Evolutionary conservation across 2,888 invertebrate species (phyloP), one percentile per base, ranked within the genome.

Genomic region (Nomada goodeniana): DNA sequence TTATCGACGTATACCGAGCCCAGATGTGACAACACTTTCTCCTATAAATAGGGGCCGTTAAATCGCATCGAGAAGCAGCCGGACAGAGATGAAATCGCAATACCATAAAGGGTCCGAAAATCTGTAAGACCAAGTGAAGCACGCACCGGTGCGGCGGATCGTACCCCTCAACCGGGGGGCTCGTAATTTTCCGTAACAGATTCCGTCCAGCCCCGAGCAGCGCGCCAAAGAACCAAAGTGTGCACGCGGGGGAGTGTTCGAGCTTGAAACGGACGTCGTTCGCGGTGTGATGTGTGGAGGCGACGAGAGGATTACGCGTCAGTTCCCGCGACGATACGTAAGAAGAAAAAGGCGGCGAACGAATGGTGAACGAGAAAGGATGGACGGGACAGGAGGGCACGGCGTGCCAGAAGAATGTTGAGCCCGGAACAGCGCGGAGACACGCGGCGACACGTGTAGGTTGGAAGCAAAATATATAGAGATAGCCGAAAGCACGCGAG

Each of bases 391-490:
- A 82, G 76, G 70, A 70, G 60, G 44, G 53, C 59, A 61, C 69
- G 80, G 71, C 61, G 85, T 81, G 77, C 83, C 83, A 77, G 85
- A 90, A 90, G 91, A 91, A 92, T 91, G 90, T 90, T 89, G 90
- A 91, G 92, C 89, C 90, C 90, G 90, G 85, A 88, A 88, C 88
- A 88, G 87, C 86, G 85, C 82, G 76, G 91, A 91, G 92, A 92
- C 91, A 91, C 88, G 92, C 86, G 90, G 90, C 86, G 92, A 92
- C 93, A 93, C 91, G 92, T 92, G 93, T 93, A 92, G 90, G 88
- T 89, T 91, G 89, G 89, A 91, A 90, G 89, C 89, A 75, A 83
- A 86, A 86, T 86, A 86, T 86, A 88, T 86, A 83, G 82, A 82
- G 86, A 87, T 79, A 80, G 71, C 80, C 79, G 77, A 87, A 86